These are phyloP conservation scores for Aix galericulata DNA, from an alignment of 2,113 vertebrate genomes.

Conservation along the genomic window DNA sequence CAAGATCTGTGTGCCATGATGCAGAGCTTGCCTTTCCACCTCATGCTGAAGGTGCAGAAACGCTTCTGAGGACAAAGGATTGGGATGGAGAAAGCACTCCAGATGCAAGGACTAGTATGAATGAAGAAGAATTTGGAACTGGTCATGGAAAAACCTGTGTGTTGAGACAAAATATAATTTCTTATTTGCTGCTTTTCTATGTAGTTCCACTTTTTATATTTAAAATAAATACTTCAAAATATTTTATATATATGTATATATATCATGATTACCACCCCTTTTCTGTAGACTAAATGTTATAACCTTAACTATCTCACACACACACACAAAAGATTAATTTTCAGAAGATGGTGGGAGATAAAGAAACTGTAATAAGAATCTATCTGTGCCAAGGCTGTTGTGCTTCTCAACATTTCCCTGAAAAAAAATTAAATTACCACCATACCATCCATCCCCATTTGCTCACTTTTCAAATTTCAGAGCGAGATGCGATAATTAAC, in stretches of 20 bases:
- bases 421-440: background rate
- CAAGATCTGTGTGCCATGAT: background rate
- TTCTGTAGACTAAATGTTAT: background rate
- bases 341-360: background rate
- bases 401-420: background rate
- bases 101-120: background rate
- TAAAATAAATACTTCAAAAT: background rate
- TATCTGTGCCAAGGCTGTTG: background rate
- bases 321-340: background rate
- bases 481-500: conserved; percentile 8
- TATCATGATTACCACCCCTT: rapidly evolving
- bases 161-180: background rate
- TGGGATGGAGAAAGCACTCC: background rate
- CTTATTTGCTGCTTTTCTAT: background rate
- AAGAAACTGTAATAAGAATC: background rate
- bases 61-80: background rate
- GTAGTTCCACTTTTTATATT: background rate
- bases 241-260: background rate
- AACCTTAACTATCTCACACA: background rate
- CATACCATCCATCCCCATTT: background rate
- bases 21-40: background rate
- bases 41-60: background rate
- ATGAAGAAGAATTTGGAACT: background rate
- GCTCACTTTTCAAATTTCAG: background rate
- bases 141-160: background rate